These are phyloP conservation scores for Ophioderma brevispina DNA, from an alignment of 35 echinoderm and acorn worm genomes.

Conservation along the genomic window DNA sequence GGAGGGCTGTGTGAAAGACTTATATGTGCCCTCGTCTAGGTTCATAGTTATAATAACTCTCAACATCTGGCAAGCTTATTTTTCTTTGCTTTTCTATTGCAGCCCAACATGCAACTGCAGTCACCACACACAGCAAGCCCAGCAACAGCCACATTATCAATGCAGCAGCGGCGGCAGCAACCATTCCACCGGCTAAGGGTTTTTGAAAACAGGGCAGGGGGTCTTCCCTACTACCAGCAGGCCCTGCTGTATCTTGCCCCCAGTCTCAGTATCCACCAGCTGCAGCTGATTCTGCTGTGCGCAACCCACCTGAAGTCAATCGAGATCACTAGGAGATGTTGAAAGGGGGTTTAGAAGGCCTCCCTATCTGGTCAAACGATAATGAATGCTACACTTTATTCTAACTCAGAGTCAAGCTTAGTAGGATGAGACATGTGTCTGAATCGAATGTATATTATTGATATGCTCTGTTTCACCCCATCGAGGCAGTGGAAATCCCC, in stretches of 20 bases:
- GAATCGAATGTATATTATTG: no score
- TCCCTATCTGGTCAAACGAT: no score
- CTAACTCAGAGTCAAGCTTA: no score
- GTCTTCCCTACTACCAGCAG: background rate
- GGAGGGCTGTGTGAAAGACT: no score
- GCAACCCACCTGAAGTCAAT: no score
- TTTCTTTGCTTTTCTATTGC: background rate
- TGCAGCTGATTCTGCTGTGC: constrained; percentile 82
- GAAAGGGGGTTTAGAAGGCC: no score
- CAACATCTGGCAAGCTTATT: constrained; percentile 4
- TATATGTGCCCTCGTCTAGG: background rate
- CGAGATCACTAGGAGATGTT: no score
- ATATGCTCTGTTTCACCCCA: no score
- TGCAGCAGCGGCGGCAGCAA: background rate
- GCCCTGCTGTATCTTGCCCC: constrained; percentile 26
- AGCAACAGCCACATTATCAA: background rate
- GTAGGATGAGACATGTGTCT: no score
- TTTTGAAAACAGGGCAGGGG: no score
- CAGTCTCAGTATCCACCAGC: constrained; percentile 58
- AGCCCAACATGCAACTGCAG: constrained; percentile 8
- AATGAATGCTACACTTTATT: no score
- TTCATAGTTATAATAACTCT: background rate
- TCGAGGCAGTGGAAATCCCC: no score
- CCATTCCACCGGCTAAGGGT: background rate
- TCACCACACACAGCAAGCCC: background rate